Percentiles rank a stretch among this genome's conserved stretches.
phyloP scores from a whole-genome alignment of 1,140 invertebrate species.

The Dinothrombium tinctorium region DNA sequence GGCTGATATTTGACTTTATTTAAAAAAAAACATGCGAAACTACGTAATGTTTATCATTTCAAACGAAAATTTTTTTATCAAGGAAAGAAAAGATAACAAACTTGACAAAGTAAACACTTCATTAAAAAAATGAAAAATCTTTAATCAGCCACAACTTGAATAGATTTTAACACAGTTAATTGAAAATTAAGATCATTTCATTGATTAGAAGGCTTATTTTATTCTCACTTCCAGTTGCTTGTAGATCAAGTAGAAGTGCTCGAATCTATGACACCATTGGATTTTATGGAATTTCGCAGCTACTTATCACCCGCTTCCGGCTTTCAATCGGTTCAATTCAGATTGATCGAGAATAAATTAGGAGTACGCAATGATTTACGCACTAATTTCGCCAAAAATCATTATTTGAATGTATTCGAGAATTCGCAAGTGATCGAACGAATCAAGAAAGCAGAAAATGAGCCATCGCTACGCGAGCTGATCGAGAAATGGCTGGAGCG shows the following conservation, averaged over 20 bases:
- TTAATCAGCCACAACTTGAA: neutral
- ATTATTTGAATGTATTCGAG: constrained; percentile 58
- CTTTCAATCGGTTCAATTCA: constrained; percentile 90
- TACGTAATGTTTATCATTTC: no score
- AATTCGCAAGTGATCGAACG: constrained; percentile 41
- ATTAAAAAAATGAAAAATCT: no score
- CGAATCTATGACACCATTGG: constrained; percentile 90
- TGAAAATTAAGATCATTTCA: neutral
- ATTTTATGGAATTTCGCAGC: constrained; percentile 81
- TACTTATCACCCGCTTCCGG: constrained; percentile 83
- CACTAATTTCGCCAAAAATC: constrained; percentile 70
- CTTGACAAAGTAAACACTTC: no score
- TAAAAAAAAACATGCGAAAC: no score
- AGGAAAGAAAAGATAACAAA: no score
- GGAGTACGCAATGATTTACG: constrained; percentile 66
- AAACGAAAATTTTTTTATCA: no score
- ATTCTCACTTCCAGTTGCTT: constrained; percentile 36
- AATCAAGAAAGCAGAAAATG: constrained; percentile 48
- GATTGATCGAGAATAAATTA: constrained; percentile 85
- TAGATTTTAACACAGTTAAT: neutral
- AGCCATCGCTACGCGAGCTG: constrained; percentile 55
- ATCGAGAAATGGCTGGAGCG: constrained; percentile 74
- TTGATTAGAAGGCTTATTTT: neutral
- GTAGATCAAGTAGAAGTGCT: constrained; percentile 91
- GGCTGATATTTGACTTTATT: no score